phyloP scores from a whole-genome alignment of 2,888 invertebrate species.

The Pyrocoelia pectoralis region DNA sequence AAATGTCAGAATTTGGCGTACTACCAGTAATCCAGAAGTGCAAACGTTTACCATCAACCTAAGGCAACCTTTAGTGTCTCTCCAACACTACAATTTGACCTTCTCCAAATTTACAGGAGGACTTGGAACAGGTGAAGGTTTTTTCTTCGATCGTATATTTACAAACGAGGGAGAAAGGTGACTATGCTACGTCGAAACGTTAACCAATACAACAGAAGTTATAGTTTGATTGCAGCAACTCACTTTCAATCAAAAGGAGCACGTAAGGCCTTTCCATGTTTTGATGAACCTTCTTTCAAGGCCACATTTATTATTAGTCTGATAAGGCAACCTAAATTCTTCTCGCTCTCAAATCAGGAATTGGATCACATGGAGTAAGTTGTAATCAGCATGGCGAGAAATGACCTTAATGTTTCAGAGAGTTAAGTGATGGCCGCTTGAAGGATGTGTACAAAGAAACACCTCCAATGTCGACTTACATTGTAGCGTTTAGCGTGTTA shows the following conservation, averaged over 20 bases:
- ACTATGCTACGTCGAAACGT: background rate
- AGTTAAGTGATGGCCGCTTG: slow-evolving; percentile 1
- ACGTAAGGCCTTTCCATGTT: slow-evolving; percentile 76
- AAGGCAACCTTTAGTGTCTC: background rate
- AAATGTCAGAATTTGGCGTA: background rate
- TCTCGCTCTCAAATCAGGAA: slow-evolving; percentile 10
- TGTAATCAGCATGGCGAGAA: background rate
- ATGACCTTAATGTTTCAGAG: background rate
- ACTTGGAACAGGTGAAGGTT: slow-evolving; percentile 12
- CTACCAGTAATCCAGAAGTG: background rate
- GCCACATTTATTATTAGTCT: slow-evolving; percentile 57
- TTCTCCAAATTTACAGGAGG: slow-evolving; percentile 10
- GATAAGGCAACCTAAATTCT: slow-evolving; percentile 37
- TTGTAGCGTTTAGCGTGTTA: slow-evolving; percentile 81
- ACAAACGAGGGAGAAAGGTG: background rate
- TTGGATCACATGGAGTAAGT: slow-evolving; percentile 23
- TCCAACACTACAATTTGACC: background rate
- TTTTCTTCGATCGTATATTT: slow-evolving; percentile 1
- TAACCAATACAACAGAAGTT: background rate
- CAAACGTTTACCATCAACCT: slow-evolving; percentile 13
- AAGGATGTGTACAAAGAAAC: slow-evolving; percentile 51
- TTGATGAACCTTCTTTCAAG: slow-evolving; percentile 67
- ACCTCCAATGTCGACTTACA: slow-evolving; percentile 78
- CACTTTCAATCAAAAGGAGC: slow-evolving; percentile 56
- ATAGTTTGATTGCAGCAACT: slow-evolving; percentile 14